These are phyloP conservation scores for Podarcis raffonei DNA, from an alignment of 2,113 vertebrate species.

Conservation along the genomic window DNA sequence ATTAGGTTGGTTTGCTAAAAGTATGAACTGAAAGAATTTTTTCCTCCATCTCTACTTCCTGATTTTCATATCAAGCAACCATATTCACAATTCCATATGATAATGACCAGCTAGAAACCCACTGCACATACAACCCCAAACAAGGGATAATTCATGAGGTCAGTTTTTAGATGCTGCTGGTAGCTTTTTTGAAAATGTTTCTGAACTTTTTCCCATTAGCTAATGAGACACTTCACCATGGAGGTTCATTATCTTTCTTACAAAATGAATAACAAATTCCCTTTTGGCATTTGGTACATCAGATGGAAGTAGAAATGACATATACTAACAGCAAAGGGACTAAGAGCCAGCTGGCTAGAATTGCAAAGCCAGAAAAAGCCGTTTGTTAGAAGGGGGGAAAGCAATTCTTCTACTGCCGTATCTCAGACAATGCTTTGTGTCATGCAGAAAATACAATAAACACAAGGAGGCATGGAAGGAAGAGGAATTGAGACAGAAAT, in stretches of 20 bases:
- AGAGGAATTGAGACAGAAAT: not conserved
- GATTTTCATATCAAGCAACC: not conserved
- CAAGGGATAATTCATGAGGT: not conserved
- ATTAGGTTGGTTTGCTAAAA: too few species aligned
- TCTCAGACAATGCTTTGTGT: conserved; percentile 1
- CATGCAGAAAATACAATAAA: conserved; percentile 21
- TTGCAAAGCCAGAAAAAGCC: not conserved
- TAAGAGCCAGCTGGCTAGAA: not conserved
- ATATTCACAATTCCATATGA: not conserved
- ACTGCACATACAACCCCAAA: not conserved
- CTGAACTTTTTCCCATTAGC: not conserved
- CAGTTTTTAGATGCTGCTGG: not conserved
- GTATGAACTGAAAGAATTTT: too few species aligned
- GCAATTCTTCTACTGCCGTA: not conserved
- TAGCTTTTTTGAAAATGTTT: not conserved
- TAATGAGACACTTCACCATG: not conserved
- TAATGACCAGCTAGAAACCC: not conserved
- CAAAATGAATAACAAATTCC: conserved; percentile 2
- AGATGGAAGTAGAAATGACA: conserved; percentile 11
- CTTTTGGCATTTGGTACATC: not conserved
- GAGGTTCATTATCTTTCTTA: not conserved
- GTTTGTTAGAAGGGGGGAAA: not conserved
- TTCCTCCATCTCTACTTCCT: too few species aligned
- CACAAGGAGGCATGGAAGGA: not conserved
- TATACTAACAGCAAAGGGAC: not conserved